Evolutionary conservation across 2,113 vertebrate species (phyloP).

Genomic region (Sebastes fasciatus): DNA sequence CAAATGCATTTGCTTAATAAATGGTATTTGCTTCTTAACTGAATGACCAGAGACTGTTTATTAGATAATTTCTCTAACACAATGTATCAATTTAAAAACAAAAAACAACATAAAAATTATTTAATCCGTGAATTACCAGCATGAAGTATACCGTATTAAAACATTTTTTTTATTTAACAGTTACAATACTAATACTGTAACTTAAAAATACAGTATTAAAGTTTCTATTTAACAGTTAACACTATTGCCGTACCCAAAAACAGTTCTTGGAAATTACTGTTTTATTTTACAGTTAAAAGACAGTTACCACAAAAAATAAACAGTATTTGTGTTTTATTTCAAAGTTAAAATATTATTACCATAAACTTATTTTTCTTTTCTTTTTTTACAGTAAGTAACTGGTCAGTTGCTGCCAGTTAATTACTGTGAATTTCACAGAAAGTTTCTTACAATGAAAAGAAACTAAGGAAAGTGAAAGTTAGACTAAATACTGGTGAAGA

Average conservation of each 20-base stretch:
- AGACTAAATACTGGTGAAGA: no score
- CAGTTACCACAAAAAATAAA: no score
- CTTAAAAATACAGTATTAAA: not conserved
- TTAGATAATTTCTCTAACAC: no score
- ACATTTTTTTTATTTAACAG: not conserved
- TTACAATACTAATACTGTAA: not conserved
- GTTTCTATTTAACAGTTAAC: not conserved
- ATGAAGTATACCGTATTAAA: not conserved
- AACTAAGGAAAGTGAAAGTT: no score
- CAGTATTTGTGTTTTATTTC: no score
- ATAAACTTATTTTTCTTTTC: no score
- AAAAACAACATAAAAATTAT: no score
- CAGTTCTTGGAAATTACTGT: not conserved
- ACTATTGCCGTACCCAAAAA: not conserved
- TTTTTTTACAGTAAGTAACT: not conserved
- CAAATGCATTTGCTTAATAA: no score
- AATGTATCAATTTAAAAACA: no score
- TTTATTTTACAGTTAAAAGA: not conserved
- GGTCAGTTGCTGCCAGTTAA: not conserved
- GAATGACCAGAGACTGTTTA: no score
- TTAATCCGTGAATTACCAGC: not conserved
- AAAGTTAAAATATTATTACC: not conserved
- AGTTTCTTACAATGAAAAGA: not conserved
- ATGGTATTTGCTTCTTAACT: no score
- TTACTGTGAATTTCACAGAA: not conserved